These are phyloP conservation scores for Drosophila paramelanica DNA, from an alignment of 2,888 invertebrate species.

Conservation along the genomic window DNA sequence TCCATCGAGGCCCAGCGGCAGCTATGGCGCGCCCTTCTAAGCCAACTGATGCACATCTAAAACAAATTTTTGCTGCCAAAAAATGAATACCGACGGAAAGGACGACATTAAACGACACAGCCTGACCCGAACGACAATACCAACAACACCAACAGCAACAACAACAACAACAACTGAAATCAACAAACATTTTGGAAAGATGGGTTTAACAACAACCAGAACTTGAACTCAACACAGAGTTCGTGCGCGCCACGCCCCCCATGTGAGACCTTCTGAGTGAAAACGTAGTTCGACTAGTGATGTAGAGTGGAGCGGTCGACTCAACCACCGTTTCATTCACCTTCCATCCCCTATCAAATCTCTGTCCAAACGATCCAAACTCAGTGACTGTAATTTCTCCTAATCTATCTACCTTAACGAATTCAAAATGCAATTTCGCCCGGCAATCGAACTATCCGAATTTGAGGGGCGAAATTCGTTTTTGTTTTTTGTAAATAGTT, in stretches of 20 bases:
- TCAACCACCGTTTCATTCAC: slow-evolving; percentile 21
- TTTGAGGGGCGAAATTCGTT: slow-evolving; percentile 51
- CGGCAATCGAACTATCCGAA: slow-evolving; percentile 36
- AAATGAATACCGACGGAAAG: slow-evolving; percentile 61
- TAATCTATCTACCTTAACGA: slow-evolving; percentile 40
- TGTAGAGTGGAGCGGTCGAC: slow-evolving; percentile 44
- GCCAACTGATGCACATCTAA: slow-evolving; percentile 30
- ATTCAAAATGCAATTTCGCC: slow-evolving; percentile 50
- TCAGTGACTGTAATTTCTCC: slow-evolving; percentile 68
- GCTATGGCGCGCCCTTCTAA: slow-evolving; percentile 88
- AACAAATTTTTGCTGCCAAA: slow-evolving; percentile 69
- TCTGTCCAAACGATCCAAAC: slow-evolving; percentile 25
- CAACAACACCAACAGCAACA: slow-evolving; percentile 35
- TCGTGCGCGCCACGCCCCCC: slow-evolving; percentile 44
- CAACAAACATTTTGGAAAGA: slow-evolving; percentile 49
- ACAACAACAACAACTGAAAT: slow-evolving; percentile 38
- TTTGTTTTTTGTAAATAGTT: slow-evolving; percentile 81
- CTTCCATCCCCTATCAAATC: slow-evolving; percentile 18
- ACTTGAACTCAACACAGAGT: slow-evolving; percentile 22
- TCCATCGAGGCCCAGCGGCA: slow-evolving; percentile 88
- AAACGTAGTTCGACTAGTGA: slow-evolving; percentile 56
- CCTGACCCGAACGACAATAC: slow-evolving; percentile 44
- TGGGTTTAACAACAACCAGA: slow-evolving; percentile 37
- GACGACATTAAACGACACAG: slow-evolving; percentile 46
- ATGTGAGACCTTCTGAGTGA: slow-evolving; percentile 42